A percentile compares a stretch with the other conserved stretches of the same genome.
Evolutionary conservation across 1,140 invertebrate species (phyloP).

Genomic region (Drosophila auraria): DNA sequence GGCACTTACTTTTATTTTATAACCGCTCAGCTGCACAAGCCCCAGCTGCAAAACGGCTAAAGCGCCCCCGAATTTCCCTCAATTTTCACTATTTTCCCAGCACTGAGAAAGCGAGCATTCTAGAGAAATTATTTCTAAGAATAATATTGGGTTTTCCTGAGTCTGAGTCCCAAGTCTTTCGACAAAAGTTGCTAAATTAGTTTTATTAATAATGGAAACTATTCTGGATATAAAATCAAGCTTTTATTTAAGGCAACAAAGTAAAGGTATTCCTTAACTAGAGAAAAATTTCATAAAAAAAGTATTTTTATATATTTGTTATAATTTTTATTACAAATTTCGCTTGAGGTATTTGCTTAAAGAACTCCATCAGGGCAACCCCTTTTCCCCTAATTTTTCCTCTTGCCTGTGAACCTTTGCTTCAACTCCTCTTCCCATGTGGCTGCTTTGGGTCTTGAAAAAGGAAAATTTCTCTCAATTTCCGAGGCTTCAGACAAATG

Average conservation of each 20-base stretch:
- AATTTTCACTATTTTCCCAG: background rate
- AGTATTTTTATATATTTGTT: no score
- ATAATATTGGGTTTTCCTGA: background rate
- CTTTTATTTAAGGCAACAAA: background rate
- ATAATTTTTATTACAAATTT: background rate
- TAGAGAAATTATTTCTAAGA: background rate
- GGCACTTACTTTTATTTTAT: conserved; percentile 39
- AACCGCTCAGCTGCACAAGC: conserved; percentile 47
- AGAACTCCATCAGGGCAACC: background rate
- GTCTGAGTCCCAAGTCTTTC: background rate
- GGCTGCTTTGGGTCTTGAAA: background rate
- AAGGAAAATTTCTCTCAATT: background rate
- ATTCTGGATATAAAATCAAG: no score
- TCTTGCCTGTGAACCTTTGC: background rate
- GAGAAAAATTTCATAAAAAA: no score
- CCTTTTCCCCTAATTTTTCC: background rate
- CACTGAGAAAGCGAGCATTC: background rate
- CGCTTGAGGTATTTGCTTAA: background rate
- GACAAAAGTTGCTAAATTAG: background rate
- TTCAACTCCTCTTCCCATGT: background rate
- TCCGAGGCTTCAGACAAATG: background rate
- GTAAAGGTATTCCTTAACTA: background rate
- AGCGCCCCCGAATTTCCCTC: conserved; percentile 6
- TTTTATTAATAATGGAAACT: background rate
- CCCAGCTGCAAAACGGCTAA: conserved; percentile 12